Base-by-base conservation (phyloP, 2,113 vertebrate species). In the Clupea harengus region DNA sequence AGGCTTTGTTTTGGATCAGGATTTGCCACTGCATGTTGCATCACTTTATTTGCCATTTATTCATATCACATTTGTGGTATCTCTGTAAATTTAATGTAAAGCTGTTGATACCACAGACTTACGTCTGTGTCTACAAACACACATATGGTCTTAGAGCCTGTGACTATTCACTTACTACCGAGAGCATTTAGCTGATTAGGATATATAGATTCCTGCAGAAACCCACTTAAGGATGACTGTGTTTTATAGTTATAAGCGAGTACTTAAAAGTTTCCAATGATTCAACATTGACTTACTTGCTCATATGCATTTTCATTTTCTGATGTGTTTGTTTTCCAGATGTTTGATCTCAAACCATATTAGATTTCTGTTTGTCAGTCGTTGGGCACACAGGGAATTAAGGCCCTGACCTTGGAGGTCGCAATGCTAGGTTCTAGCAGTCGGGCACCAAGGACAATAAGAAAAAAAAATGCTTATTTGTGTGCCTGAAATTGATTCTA, bases 401-500 rank as follows among this genome's bases (percentile, higher is more conserved):
- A 17, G 28, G 11, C 25, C 72, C 28, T 39, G 72, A 78, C 25
- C 72, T 78, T 32, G 39, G 0, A 17, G 72, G 72, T 78, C 25
- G 6, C 72, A 39, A 17, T 78, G 72, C 13, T 15, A 78, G 32
- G 72, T 78, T 17, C 2, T 4, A 78, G 72, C 32, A 78, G 72
- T 78, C 4, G 13, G 72, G 28, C 72, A 32, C 9, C 25, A 78
- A 11, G 25, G 49, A 11, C 72, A 17, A 13, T 17, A 39, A 78
- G 10, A 84, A 84, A 18, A 8, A 1, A 45, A 85, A 85, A 87
- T 78, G 83, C 75, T 84, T 87, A 84, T 87, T 87, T 85, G 80
- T 87, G 86, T 82, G 28, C 72, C 32, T 44, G 15, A 78, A 78
- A 78, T 78, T 32, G 28, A 49, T 85, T 84, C 80, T 82, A 75